A percentile compares a stretch with the other conserved stretches of the same genome.
Evolutionary conservation across 2,797 vertebrate species (phyloP).

Genomic region (Xiphophorus birchmanni): DNA sequence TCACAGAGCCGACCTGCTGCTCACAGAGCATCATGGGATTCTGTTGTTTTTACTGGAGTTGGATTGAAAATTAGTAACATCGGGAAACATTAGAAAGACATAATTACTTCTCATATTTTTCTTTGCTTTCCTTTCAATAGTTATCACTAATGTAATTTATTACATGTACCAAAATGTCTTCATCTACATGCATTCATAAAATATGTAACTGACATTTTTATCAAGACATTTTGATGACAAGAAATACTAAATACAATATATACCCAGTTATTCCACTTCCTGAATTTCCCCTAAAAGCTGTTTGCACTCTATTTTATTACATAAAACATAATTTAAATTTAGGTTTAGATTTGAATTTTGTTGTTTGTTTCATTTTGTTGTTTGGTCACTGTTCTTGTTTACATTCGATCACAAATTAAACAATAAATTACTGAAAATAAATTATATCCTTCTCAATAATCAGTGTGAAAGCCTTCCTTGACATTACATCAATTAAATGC

Average conservation of each 20-base stretch:
- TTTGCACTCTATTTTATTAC: too few species aligned
- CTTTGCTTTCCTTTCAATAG: background rate
- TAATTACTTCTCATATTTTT: background rate
- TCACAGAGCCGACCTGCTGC: background rate
- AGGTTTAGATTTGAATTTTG: background rate
- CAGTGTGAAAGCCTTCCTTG: background rate
- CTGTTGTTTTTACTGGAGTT: background rate
- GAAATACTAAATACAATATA: background rate
- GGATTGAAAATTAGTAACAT: background rate
- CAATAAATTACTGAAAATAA: background rate
- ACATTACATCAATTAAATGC: background rate
- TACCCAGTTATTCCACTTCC: background rate
- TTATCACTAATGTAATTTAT: background rate
- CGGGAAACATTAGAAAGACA: background rate
- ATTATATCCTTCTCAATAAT: background rate
- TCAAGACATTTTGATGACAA: background rate
- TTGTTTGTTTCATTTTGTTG: background rate
- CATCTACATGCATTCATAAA: background rate
- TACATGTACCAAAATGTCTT: background rate
- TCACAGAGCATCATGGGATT: background rate
- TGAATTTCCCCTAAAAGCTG: too few species aligned
- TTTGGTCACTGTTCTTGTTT: background rate
- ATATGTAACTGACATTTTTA: background rate
- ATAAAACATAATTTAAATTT: too few species aligned
- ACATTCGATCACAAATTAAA: background rate